Conservation (phyloP, 2,113 vertebrate species). For the Muntiacus muntjak region DNA sequence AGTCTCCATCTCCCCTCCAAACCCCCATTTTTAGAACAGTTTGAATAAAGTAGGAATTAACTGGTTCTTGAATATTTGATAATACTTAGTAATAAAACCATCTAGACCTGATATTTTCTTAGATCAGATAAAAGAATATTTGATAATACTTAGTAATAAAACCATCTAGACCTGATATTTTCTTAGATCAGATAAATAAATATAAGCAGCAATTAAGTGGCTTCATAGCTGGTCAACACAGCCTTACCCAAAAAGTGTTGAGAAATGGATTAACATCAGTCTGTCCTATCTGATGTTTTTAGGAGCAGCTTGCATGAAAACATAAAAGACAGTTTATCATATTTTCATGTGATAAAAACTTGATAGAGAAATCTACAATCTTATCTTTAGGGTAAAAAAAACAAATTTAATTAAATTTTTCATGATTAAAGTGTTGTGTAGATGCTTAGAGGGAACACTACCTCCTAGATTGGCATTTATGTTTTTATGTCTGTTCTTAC, state of each 20-base stretch:
- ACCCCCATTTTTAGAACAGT: background rate
- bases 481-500: slow-evolving; percentile 27
- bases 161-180: background rate
- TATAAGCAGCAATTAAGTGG: background rate
- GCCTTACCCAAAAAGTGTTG: background rate
- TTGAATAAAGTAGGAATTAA: slow-evolving; percentile 35
- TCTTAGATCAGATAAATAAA: background rate
- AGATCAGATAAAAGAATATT: background rate
- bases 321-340: background rate
- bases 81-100: background rate
- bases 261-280: background rate
- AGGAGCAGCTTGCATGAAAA: background rate
- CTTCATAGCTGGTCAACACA: background rate
- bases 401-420: background rate
- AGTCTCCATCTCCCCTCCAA: background rate
- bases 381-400: background rate
- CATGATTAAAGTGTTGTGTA: slow-evolving; percentile 1
- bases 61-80: background rate
- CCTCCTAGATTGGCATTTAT: background rate
- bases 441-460: background rate
- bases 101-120: background rate
- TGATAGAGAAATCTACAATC: background rate
- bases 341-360: background rate
- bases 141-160: background rate
- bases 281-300: background rate